A percentile compares a stretch with the other conserved stretches of the same genome.
phyloP scores from a whole-genome alignment of 2,113 vertebrate genomes.

The Condylura cristata region DNA sequence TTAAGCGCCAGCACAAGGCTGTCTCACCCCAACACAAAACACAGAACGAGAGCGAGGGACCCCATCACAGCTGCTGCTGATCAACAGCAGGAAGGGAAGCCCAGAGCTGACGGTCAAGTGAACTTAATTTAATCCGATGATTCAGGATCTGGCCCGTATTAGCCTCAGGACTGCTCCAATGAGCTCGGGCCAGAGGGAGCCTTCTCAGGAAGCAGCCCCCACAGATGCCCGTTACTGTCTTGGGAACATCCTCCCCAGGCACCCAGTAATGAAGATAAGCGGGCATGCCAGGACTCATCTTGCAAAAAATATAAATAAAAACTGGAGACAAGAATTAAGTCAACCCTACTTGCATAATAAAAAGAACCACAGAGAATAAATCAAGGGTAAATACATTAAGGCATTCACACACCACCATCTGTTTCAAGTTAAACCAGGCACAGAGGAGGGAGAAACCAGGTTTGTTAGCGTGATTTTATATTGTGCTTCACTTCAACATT shows the following conservation, averaged over 20 bases:
- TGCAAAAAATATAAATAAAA: constrained; percentile 59
- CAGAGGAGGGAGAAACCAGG: constrained; percentile 48
- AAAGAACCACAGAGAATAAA: constrained; percentile 64
- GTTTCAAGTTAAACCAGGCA: constrained; percentile 71
- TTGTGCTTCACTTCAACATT: neutral
- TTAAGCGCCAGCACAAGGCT: neutral
- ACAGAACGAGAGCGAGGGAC: neutral
- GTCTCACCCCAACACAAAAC: neutral
- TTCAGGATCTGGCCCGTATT: constrained; percentile 33
- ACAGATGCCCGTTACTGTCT: neutral
- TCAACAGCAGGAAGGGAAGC: constrained; percentile 16
- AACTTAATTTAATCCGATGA: constrained; percentile 16
- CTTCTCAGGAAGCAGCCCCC: constrained; percentile 6
- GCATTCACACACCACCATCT: constrained; percentile 71
- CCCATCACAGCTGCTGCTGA: constrained; percentile 27
- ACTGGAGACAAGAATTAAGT: constrained; percentile 42
- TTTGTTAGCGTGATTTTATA: constrained; percentile 46
- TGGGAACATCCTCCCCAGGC: constrained; percentile 22
- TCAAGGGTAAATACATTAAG: constrained; percentile 64
- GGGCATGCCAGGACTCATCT: constrained; percentile 37
- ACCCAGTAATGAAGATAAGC: neutral
- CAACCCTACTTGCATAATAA: constrained; percentile 65
- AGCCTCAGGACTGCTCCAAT: neutral
- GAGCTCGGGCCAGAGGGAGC: constrained; percentile 20
- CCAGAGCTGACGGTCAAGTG: neutral